A percentile compares a stretch with the other conserved stretches of the same genome.
Evolutionary conservation across 2,888 invertebrate genomes (phyloP).

Genomic region (Cactoblastis cactorum): DNA sequence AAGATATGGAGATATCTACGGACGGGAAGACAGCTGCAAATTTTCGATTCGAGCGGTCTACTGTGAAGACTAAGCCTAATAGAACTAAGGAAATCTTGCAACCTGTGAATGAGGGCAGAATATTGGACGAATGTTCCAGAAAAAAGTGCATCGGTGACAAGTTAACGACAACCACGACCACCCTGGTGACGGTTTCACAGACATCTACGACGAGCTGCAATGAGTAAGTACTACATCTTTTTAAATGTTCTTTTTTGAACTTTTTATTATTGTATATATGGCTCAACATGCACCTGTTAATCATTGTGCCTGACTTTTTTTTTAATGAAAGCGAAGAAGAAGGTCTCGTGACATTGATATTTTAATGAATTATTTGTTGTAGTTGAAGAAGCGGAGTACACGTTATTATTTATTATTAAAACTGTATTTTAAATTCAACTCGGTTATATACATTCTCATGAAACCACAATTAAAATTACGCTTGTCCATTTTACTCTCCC

Average conservation of each 20-base stretch:
- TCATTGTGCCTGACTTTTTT: too few relatives aligned
- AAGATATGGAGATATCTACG: slow-evolving; percentile 66
- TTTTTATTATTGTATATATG: too few relatives aligned
- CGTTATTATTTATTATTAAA: too few relatives aligned
- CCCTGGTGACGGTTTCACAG: slow-evolving; percentile 68
- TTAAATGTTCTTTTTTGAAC: too few relatives aligned
- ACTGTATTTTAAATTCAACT: slow-evolving; percentile 6
- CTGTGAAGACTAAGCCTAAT: slow-evolving; percentile 63
- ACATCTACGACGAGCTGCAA: slow-evolving; percentile 69
- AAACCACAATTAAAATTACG: background rate
- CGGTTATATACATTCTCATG: background rate
- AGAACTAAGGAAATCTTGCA: slow-evolving; percentile 58
- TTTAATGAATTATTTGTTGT: too few relatives aligned
- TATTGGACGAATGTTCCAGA: slow-evolving; percentile 53
- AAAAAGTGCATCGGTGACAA: slow-evolving; percentile 64
- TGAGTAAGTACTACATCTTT: slow-evolving; percentile 71
- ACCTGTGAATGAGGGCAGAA: slow-evolving; percentile 58
- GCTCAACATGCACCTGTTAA: too few relatives aligned
- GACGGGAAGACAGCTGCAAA: slow-evolving; percentile 64
- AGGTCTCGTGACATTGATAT: too few relatives aligned
- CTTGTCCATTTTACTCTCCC: background rate
- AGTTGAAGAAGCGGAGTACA: too few relatives aligned
- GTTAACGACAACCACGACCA: slow-evolving; percentile 66
- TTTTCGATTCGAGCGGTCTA: slow-evolving; percentile 64
- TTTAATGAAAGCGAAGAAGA: too few relatives aligned